These are phyloP conservation scores for Delichon dasypus DNA, from an alignment of 2,797 vertebrate species.

Conservation along the genomic window DNA sequence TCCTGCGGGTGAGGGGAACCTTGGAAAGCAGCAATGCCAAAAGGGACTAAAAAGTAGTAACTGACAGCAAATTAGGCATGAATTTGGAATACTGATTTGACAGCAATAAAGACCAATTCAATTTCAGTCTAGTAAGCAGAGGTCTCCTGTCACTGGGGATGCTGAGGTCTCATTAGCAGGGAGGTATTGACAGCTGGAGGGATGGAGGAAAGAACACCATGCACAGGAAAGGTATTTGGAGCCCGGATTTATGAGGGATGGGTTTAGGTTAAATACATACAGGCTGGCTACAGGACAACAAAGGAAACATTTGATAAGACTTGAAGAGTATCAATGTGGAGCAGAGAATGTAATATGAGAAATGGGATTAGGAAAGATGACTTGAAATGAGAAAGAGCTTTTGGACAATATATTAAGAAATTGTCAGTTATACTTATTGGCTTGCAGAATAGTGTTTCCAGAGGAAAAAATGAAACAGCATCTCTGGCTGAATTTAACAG, in stretches of 20 bases:
- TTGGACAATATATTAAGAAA: neutral
- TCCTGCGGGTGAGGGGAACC: neutral
- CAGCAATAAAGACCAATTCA: constrained; percentile 3
- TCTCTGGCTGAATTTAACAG: neutral
- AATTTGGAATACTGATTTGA: constrained; percentile 38
- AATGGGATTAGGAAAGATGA: constrained; percentile 8
- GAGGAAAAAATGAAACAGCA: neutral
- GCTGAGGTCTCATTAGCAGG: neutral
- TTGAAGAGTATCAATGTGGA: neutral
- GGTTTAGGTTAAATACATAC: constrained; percentile 10
- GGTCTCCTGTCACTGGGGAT: neutral
- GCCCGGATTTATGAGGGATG: neutral
- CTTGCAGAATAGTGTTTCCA: neutral
- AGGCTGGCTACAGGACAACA: neutral
- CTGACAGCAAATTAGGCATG: constrained; percentile 19
- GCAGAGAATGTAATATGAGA: neutral
- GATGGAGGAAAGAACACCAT: neutral
- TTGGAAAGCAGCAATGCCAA: neutral
- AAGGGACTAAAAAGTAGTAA: neutral
- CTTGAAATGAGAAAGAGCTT: constrained; percentile 6
- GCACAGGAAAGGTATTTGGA: neutral
- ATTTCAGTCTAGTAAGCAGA: neutral
- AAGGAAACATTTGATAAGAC: neutral
- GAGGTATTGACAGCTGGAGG: neutral
- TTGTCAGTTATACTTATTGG: neutral